These are phyloP conservation scores for Meles meles DNA, from an alignment of 2,113 vertebrate genomes.

Conservation along the genomic window DNA sequence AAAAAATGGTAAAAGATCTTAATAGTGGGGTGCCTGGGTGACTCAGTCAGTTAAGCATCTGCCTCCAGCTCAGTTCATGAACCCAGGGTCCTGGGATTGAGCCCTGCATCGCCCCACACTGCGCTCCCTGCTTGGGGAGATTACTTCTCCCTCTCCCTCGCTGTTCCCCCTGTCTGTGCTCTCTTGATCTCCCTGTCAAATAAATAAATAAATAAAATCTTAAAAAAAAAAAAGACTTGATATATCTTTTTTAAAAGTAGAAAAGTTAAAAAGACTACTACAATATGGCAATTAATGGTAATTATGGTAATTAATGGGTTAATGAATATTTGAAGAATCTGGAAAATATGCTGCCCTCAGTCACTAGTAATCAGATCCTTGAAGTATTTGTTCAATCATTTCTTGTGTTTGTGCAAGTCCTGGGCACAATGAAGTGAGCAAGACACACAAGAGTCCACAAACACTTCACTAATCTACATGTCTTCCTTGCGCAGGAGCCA, in stretches of 20 bases:
- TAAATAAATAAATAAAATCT: neutral
- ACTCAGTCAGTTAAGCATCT: neutral
- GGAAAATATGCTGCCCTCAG: neutral
- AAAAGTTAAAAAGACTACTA: neutral
- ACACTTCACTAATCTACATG: neutral
- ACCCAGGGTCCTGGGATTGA: neutral
- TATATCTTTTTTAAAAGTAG: neutral
- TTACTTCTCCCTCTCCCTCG: neutral
- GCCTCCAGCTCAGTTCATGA: neutral
- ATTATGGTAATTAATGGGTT: neutral
- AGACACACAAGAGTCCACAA: neutral
- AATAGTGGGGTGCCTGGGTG: neutral
- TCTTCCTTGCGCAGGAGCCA: neutral
- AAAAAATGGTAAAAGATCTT: slow-evolving; percentile 2
- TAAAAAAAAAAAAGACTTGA: neutral
- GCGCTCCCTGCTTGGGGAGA: neutral
- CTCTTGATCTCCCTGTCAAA: neutral
- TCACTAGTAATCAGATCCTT: neutral
- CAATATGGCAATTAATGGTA: no score
- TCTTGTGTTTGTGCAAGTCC: neutral
- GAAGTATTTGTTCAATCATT: neutral
- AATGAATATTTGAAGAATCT: neutral
- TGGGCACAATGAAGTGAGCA: neutral
- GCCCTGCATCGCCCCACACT: neutral
- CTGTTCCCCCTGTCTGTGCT: neutral